Conservation (phyloP, 2,113 vertebrate genomes). For the Leptocoma aspasia region DNA sequence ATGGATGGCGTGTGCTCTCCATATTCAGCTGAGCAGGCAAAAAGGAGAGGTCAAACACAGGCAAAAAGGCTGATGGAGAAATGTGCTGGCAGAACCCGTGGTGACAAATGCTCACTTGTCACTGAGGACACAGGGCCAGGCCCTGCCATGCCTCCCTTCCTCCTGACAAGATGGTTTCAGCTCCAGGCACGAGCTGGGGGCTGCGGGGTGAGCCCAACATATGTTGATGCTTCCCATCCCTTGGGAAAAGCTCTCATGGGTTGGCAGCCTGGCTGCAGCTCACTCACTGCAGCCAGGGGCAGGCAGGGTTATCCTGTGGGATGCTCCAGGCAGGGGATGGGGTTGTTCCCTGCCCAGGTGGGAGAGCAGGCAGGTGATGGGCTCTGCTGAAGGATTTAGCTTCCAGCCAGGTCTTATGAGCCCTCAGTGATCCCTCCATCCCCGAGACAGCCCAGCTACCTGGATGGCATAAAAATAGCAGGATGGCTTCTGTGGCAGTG, state of each 20-base stretch:
- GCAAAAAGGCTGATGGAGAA: background rate
- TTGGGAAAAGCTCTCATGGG: accelerated
- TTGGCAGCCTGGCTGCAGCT: background rate
- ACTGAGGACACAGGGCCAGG: accelerated
- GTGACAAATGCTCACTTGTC: background rate
- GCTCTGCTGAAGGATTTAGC: no score
- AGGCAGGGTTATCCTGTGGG: no score
- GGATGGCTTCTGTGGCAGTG: no score
- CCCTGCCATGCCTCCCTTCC: background rate
- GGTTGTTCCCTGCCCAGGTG: no score
- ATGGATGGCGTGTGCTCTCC: background rate
- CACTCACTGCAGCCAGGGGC: no score
- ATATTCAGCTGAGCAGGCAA: background rate
- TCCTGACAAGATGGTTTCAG: background rate
- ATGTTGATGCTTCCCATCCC: background rate
- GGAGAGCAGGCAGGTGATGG: no score
- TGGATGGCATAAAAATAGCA: no score
- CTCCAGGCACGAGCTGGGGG: accelerated
- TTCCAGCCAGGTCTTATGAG: no score
- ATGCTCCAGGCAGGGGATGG: no score
- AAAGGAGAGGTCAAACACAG: background rate
- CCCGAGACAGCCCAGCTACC: no score
- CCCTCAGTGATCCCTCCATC: no score
- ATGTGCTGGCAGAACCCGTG: accelerated
- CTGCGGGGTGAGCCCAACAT: background rate